Evolutionary conservation across 2,888 invertebrate genomes (phyloP), one percentile per base, ranked within the genome.

Genomic region (Meandrusa payeni): DNA sequence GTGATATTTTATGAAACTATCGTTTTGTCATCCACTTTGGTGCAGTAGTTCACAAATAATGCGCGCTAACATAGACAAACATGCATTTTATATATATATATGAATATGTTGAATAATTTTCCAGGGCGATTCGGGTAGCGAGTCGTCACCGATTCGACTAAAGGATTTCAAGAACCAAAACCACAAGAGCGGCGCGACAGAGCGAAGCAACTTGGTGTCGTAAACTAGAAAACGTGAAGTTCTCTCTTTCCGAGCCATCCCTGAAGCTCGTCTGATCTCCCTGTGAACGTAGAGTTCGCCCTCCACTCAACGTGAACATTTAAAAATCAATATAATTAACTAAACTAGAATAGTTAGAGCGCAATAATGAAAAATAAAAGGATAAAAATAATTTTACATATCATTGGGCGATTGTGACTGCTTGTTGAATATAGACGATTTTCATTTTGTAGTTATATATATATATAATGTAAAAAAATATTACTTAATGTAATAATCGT

Each of bases 41-140:
- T n/a, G n/a, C n/a, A n/a, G n/a, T n/a, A n/a, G n/a, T n/a, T n/a
- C n/a, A n/a, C n/a, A n/a, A n/a, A n/a, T n/a, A n/a, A n/a, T n/a
- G n/a, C n/a, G n/a, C n/a, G n/a, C n/a, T n/a, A n/a, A n/a, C n/a
- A n/a, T n/a, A n/a, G n/a, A n/a, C n/a, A n/a, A n/a, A n/a, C n/a
- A n/a, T n/a, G n/a, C n/a, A n/a, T n/a, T n/a, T n/a, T n/a, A n/a
- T n/a, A n/a, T n/a, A n/a, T n/a, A n/a, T n/a, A n/a, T n/a, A n/a
- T n/a, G n/a, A n/a, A n/a, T n/a, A n/a, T n/a, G n/a, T n/a, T n/a
- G n/a, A n/a, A n/a, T n/a, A n/a, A n/a, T n/a, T 34, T 62, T 76
- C 7, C 73, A 91, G 91, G 90, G 91, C 63, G 91, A 91, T 78
- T 91, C 91, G 54, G 90, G 91, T 62, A 91, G 90, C 75, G 91